phyloP scores from a whole-genome alignment of 2,113 vertebrate genomes.

The Aplodontia rufa region DNA sequence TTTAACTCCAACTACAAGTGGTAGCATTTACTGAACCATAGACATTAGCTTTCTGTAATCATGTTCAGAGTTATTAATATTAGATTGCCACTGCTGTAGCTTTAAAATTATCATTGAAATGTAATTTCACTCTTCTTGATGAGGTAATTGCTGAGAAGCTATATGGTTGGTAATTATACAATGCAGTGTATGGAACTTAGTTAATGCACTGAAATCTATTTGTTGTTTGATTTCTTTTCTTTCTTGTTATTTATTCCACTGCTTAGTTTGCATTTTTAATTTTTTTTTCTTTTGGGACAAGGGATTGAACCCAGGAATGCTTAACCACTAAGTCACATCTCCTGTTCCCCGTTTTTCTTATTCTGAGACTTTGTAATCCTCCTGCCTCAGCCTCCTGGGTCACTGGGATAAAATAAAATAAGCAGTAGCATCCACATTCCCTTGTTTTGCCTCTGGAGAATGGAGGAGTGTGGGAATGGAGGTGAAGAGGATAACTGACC shows the following conservation, averaged over 20 bases:
- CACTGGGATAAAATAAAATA: conserved; percentile 49
- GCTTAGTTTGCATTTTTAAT: conserved; percentile 23
- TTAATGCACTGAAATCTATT: conserved; percentile 53
- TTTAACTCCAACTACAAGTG: conserved; percentile 35
- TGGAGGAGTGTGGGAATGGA: not conserved
- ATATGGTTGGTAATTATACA: conserved; percentile 51
- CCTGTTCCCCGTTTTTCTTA: too few species aligned
- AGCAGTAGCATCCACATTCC: not conserved
- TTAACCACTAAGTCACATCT: too few species aligned
- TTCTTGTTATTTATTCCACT: conserved; percentile 52
- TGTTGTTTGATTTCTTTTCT: conserved; percentile 41
- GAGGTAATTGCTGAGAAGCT: conserved; percentile 61
- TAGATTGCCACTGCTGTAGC: not conserved
- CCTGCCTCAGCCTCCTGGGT: too few species aligned
- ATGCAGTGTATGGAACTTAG: not conserved
- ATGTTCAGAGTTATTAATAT: conserved; percentile 50
- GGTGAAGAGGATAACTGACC: not conserved
- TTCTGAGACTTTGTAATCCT: too few species aligned
- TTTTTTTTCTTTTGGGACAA: too few species aligned
- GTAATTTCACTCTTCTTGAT: conserved; percentile 51
- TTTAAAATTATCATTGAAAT: conserved; percentile 53
- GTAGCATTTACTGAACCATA: conserved; percentile 53
- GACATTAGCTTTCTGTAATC: conserved; percentile 32
- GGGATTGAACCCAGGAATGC: too few species aligned
- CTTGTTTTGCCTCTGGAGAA: not conserved